phyloP scores from a whole-genome alignment of 1,140 invertebrate species.

The Bombus sibiricus region DNA sequence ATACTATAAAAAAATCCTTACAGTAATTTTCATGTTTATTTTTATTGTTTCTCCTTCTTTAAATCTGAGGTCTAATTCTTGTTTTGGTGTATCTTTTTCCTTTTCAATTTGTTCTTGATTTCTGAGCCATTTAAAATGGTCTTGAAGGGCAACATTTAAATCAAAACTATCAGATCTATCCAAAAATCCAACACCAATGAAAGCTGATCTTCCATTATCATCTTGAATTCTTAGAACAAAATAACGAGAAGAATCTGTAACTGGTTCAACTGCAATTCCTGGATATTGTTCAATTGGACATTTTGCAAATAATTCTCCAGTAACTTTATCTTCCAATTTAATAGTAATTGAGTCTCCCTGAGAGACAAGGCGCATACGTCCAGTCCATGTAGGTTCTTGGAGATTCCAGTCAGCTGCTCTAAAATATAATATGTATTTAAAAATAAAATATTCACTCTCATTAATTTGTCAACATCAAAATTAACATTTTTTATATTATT shows the following conservation, averaged over 20 bases:
- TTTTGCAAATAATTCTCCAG: conserved; percentile 98
- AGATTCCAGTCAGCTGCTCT: conserved; percentile 99
- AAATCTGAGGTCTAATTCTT: conserved; percentile 96
- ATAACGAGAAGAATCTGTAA: conserved; percentile 98
- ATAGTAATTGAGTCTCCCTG: conserved; percentile 94
- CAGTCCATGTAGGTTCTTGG: conserved; percentile 97
- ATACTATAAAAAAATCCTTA: conserved; percentile 81
- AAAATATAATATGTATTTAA: conserved; percentile 38
- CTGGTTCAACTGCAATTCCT: conserved; percentile 96
- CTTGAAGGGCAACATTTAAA: conserved; percentile 98
- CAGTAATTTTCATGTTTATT: conserved; percentile 98
- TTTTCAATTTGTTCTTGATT: conserved; percentile 95
- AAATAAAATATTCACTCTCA: not conserved
- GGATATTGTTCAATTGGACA: conserved; percentile 99
- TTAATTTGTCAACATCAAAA: not conserved
- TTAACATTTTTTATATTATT: not conserved
- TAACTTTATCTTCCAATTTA: conserved; percentile 97
- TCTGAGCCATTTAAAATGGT: conserved; percentile 98
- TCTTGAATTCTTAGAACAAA: conserved; percentile 98
- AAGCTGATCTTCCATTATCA: conserved; percentile 97
- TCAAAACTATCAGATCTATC: conserved; percentile 99
- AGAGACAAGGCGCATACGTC: conserved; percentile 94
- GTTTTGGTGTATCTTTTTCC: conserved; percentile 89
- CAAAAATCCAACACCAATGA: conserved; percentile 98
- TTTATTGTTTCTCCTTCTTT: conserved; percentile 99